Percentiles rank a stretch among this genome's conserved stretches.
These are phyloP conservation scores for Crioceris asparagi DNA, from an alignment of 2,888 invertebrate species.

Conservation along the genomic window DNA sequence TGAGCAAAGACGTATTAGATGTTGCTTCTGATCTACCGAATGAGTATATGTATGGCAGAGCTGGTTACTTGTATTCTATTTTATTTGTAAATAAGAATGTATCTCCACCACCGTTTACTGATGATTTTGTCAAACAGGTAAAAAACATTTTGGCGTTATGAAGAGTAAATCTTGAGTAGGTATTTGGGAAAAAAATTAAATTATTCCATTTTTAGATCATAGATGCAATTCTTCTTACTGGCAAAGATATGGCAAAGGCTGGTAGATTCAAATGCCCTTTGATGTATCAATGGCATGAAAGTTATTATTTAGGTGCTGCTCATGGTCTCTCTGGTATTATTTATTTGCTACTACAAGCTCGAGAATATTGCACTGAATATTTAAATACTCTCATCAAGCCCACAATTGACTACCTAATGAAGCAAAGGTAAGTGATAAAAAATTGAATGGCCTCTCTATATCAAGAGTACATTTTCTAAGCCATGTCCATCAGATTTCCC, in stretches of 20 bases:
- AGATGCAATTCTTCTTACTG: constrained; percentile 49
- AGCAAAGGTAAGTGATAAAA: constrained; percentile 36
- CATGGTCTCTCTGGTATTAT: constrained; percentile 83
- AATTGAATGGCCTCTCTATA: too few relatives aligned
- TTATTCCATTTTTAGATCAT: constrained; percentile 46
- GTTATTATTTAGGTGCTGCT: constrained; percentile 78
- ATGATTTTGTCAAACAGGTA: constrained; percentile 42
- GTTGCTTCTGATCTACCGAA: constrained; percentile 51
- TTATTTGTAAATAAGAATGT: constrained; percentile 62
- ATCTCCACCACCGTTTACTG: constrained; percentile 48
- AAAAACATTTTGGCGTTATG: background rate
- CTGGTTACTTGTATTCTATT: constrained; percentile 71
- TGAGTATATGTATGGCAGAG: constrained; percentile 77
- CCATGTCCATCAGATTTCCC: constrained; percentile 39
- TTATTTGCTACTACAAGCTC: constrained; percentile 68
- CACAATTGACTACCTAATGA: constrained; percentile 52
- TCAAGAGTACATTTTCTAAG: too few relatives aligned
- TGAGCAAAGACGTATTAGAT: constrained; percentile 45
- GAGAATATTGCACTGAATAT: constrained; percentile 46
- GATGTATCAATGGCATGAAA: constrained; percentile 80
- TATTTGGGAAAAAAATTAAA: too few relatives aligned
- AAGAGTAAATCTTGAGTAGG: too few relatives aligned
- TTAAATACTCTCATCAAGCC: constrained; percentile 50
- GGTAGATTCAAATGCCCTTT: constrained; percentile 52
- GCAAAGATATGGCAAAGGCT: constrained; percentile 47